These are phyloP conservation scores for Rynchops niger DNA, from an alignment of 2,113 vertebrate species.

Conservation along the genomic window DNA sequence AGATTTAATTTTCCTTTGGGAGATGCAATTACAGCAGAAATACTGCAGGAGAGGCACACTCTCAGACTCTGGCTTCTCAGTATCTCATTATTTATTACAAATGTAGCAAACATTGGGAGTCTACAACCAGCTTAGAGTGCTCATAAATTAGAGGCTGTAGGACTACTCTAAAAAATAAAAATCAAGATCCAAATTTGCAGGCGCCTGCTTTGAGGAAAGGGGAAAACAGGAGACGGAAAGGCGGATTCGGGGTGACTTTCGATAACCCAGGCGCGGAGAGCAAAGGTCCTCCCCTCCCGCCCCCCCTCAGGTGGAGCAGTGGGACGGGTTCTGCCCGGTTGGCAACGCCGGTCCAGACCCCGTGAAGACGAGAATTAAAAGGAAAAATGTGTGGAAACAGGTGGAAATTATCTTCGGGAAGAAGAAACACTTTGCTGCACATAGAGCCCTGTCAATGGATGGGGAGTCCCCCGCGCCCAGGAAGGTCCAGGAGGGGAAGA, in stretches of 20 bases:
- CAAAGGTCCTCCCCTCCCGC: background rate
- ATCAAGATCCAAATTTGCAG: background rate
- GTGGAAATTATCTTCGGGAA: background rate
- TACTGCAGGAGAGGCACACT: conserved; percentile 58
- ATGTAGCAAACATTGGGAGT: conserved; percentile 61
- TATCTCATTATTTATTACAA: conserved; percentile 73
- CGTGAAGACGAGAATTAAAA: background rate
- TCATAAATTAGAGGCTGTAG: conserved; percentile 51
- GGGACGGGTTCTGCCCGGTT: background rate
- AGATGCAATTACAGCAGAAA: conserved; percentile 62
- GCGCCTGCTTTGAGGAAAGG: background rate
- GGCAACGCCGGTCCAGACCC: background rate
- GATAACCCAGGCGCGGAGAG: background rate
- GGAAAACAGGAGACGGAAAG: background rate
- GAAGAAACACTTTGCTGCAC: background rate
- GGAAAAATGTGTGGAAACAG: background rate
- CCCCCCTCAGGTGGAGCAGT: too few species aligned
- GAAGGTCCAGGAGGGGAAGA: background rate
- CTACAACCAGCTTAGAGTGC: conserved; percentile 21
- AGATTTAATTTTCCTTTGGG: conserved; percentile 66
- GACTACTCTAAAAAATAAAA: background rate
- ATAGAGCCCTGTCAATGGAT: accelerated
- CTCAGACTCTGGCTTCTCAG: conserved; percentile 51
- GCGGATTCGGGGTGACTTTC: background rate
- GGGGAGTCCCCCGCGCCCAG: background rate